Base-by-base conservation (phyloP, 2,113 vertebrate species). In the Zosterops lateralis region DNA sequence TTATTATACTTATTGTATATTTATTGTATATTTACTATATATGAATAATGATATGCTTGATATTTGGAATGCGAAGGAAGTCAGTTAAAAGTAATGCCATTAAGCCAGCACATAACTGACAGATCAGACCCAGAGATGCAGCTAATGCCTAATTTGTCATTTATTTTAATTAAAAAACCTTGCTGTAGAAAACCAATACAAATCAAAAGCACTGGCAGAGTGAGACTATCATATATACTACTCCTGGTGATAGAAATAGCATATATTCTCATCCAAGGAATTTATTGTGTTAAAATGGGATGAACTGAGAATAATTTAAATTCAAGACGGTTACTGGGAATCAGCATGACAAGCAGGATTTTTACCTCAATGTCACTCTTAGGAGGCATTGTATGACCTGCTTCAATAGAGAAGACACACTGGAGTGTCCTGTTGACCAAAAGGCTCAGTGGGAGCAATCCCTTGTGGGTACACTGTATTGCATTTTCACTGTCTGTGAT, bases 401-500 rank as follows among this genome's bases (percentile, higher is more conserved):
- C 31, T 95, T 38, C 0, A 0, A 29, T 6, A 40, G 9, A 17
- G 25, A 40, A 42, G 36, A 38, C 15, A 18, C 34, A 15, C 53
- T 36, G 53, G 8, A 60, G 22, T 24, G 61, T 12, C 31, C 53
- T n/a, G 22, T 28, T 71, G 34, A n/a, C 40, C 44, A 57, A 74
- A 83, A 62, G 4, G 1, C 29, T 54, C 42, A 0, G 0, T 3
- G 13, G 20, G 25, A 34, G 6, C 11, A 32, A 32, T 12, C 56
- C 18, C 17, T 32, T 13, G 24, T 45, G 34, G 29, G 8, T 34
- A 26, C 2, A 1, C 10, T 81, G 32, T 14, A 21, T 25, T 73
- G 48, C 3, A 1, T 60, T 76, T 68, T 57, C 61, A 45, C n/a
- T 64, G 6, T 21, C 26, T 78, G 62, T 42, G 28, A 51, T 45